A percentile compares a stretch with the other conserved stretches of the same genome.
Conservation (phyloP, 2,113 vertebrate species). For the Cottus gobio region DNA sequence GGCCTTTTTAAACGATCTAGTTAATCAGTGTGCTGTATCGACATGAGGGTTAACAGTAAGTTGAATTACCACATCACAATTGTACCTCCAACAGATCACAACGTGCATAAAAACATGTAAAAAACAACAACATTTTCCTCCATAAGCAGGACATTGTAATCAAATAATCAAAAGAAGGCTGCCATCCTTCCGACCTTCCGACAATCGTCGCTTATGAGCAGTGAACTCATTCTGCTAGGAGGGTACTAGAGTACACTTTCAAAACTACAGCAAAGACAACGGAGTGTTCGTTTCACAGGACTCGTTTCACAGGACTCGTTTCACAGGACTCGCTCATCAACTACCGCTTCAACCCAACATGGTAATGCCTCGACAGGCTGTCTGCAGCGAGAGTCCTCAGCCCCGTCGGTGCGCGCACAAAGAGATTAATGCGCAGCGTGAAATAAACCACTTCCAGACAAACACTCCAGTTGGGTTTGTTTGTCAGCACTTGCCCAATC, state of each 20-base stretch:
- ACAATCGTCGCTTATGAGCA: background rate
- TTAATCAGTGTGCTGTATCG: background rate
- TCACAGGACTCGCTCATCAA: slow-evolving; percentile 16
- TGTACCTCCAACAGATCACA: background rate
- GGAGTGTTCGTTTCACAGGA: slow-evolving; percentile 12
- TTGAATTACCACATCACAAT: background rate
- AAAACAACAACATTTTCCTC: too few species aligned
- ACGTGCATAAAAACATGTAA: background rate
- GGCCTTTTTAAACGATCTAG: background rate
- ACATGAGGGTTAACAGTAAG: background rate
- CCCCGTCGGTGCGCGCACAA: background rate
- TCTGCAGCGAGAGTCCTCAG: background rate
- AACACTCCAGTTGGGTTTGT: slow-evolving; percentile 5
- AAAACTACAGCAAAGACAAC: slow-evolving; percentile 1
- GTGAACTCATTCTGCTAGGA: too few species aligned
- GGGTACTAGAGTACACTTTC: background rate
- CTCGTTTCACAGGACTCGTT: slow-evolving; percentile 14
- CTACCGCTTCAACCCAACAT: background rate
- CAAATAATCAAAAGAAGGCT: background rate
- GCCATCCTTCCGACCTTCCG: background rate
- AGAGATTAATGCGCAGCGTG: background rate
- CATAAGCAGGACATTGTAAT: background rate
- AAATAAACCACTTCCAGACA: background rate
- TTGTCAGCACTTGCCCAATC: background rate
- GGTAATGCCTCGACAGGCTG: background rate